A percentile compares a stretch with the other conserved stretches of the same genome.
Conservation (phyloP, 2,888 invertebrate genomes). For the Malachius bipustulatus region DNA sequence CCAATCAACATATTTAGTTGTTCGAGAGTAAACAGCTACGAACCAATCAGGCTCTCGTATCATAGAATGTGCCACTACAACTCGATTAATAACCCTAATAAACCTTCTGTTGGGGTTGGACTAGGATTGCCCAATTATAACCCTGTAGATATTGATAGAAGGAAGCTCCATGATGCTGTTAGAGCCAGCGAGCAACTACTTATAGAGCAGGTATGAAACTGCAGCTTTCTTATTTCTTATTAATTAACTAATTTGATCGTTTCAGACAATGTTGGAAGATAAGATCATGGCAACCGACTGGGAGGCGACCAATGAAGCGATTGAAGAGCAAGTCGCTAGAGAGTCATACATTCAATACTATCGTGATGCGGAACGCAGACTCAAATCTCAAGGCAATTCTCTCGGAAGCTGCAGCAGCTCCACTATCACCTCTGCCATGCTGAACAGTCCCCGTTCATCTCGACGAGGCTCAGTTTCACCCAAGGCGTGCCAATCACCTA, state of each 20-base stretch:
- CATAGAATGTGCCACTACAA: constrained; percentile 82
- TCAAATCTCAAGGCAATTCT: constrained; percentile 32
- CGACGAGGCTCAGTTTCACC: constrained; percentile 34
- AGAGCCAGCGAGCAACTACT: constrained; percentile 66
- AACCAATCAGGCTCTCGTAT: constrained; percentile 73
- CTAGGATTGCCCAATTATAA: constrained; percentile 71
- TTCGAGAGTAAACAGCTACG: constrained; percentile 55
- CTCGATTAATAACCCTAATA: constrained; percentile 75
- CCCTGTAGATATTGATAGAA: constrained; percentile 60
- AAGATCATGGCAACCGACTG: constrained; percentile 81
- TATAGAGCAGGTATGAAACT: constrained; percentile 54
- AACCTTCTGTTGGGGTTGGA: constrained; percentile 70
- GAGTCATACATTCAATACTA: constrained; percentile 70
- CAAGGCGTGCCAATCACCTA: constrained; percentile 33
- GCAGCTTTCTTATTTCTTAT: constrained; percentile 2
- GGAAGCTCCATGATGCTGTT: constrained; percentile 60
- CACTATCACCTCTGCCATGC: constrained; percentile 32
- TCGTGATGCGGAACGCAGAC: constrained; percentile 33
- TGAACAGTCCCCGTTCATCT: constrained; percentile 29
- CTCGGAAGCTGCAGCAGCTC: constrained; percentile 34
- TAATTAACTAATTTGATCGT: constrained; percentile 16
- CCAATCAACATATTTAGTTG: constrained; percentile 82
- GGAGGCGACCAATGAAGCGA: constrained; percentile 85
- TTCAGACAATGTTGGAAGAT: constrained; percentile 77
- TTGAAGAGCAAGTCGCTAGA: constrained; percentile 75